phyloP scores from a whole-genome alignment of 2,888 invertebrate species.

The Flexamia atlantica region DNA sequence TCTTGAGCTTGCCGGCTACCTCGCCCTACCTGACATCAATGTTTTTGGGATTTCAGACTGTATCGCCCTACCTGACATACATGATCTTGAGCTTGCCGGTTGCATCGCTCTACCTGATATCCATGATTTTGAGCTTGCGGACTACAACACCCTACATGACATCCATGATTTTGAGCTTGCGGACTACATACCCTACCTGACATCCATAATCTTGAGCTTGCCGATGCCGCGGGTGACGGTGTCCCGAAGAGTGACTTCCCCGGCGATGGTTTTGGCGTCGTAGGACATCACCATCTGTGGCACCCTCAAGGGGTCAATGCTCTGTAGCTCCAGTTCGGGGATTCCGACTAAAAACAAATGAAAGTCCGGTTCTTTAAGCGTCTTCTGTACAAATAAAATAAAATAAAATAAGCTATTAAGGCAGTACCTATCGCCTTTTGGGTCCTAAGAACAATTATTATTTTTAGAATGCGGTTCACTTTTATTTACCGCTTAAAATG shows the following conservation, averaged over 20 bases:
- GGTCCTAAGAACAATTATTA: too few species aligned
- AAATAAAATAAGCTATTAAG: too few species aligned
- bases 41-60: too few species aligned
- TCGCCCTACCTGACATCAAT: too few species aligned
- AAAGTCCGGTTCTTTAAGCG: neutral
- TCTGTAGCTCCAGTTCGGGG: slow-evolving; percentile 76
- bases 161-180: neutral
- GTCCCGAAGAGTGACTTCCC: slow-evolving; percentile 69
- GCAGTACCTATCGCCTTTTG: too few species aligned
- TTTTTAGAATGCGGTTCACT: too few species aligned
- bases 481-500: too few species aligned
- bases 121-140: neutral
- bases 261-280: slow-evolving; percentile 69
- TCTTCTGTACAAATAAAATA: too few species aligned
- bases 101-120: neutral
- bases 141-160: slow-evolving; percentile 67
- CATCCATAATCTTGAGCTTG: slow-evolving; percentile 68
- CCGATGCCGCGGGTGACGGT: slow-evolving; percentile 68
- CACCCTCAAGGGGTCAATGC: slow-evolving; percentile 70
- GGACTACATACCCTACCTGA: slow-evolving; percentile 66
- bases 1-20: too few species aligned
- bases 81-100: too few species aligned
- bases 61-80: too few species aligned
- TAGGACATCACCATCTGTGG: slow-evolving; percentile 70
- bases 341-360: slow-evolving; percentile 74